phyloP scores from a whole-genome alignment of 2,888 invertebrate genomes.

The Papilio elwesi region DNA sequence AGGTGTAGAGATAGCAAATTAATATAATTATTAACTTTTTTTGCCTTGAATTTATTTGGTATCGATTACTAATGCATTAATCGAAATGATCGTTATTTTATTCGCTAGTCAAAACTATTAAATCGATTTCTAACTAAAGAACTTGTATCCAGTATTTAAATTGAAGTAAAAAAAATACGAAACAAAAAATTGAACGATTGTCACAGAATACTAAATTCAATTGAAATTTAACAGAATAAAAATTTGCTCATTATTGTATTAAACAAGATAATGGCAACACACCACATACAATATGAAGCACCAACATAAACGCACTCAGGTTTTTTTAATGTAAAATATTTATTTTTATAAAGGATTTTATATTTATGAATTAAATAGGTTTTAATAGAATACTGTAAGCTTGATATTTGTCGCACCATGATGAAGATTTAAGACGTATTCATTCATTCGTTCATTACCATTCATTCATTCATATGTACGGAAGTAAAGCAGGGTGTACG shows the following conservation, averaged over 20 bases:
- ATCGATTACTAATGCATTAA: constrained; percentile 26
- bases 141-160: not conserved
- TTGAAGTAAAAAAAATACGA: not conserved
- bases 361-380: not conserved
- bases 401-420: not conserved
- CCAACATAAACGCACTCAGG: constrained; percentile 14
- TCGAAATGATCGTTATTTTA: constrained; percentile 67
- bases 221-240: not conserved
- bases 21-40: constrained; percentile 34
- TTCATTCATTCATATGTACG: not conserved
- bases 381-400: not conserved
- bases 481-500: not conserved
- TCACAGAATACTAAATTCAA: not conserved
- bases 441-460: not conserved
- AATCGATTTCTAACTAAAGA: constrained; percentile 49
- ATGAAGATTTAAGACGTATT: not conserved
- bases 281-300: constrained; percentile 9
- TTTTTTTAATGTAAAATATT: constrained; percentile 14
- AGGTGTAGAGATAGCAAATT: constrained; percentile 38
- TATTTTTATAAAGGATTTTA: constrained; percentile 24
- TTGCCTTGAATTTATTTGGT: constrained; percentile 38
- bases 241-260: constrained; percentile 1
- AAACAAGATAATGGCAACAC: constrained; percentile 7
- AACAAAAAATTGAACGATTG: not conserved
- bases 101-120: constrained; percentile 79